These are phyloP conservation scores for Botia kubotai DNA, from an alignment of 2,797 vertebrate genomes.

Conservation along the genomic window DNA sequence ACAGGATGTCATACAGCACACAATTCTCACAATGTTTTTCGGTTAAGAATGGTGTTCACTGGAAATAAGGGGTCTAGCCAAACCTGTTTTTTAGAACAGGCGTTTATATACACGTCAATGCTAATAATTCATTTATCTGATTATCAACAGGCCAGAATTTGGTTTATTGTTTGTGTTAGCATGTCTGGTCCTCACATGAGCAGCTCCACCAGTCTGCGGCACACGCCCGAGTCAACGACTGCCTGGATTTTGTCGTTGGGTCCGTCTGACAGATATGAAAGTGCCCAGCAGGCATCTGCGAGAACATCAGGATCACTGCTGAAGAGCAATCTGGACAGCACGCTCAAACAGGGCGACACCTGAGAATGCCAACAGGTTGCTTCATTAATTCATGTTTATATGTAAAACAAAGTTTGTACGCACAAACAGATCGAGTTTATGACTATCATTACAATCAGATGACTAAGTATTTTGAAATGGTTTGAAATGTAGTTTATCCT, in stretches of 20 bases:
- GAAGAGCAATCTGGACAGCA: conserved; percentile 88
- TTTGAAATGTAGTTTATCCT: neutral
- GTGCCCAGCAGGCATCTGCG: conserved; percentile 92
- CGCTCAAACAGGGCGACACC: conserved; percentile 89
- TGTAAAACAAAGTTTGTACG: neutral
- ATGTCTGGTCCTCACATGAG: conserved; percentile 82
- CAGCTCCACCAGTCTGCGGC: conserved; percentile 89
- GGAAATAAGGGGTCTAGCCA: no score
- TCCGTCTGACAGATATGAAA: conserved; percentile 91
- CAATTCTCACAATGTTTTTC: no score
- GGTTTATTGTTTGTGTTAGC: neutral
- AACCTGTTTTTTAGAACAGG: no score
- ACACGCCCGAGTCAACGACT: conserved; percentile 92
- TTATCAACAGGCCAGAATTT: no score
- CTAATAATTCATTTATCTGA: no score
- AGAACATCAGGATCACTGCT: conserved; percentile 90
- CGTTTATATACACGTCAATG: no score
- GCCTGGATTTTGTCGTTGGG: conserved; percentile 93
- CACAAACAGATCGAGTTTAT: neutral
- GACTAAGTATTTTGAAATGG: neutral
- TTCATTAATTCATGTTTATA: conserved; percentile 42
- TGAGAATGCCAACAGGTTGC: conserved; percentile 62
- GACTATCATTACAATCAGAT: neutral
- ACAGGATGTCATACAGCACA: no score
- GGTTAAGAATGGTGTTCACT: no score